Conservation (phyloP, 2,888 invertebrate species). For the Galerucella calmariensis region DNA sequence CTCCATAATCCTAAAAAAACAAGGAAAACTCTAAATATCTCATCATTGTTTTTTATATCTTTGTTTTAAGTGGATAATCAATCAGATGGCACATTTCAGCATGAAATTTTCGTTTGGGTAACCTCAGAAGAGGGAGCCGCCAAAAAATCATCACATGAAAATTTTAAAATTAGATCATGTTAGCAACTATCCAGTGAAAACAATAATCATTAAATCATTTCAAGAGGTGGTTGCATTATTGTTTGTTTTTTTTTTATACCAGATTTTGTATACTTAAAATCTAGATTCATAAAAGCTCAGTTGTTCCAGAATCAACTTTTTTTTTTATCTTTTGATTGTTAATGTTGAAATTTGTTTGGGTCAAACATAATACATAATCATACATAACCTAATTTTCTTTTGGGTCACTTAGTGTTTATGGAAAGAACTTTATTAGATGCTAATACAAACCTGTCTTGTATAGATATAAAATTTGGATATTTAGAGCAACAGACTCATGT, state of each 20-base stretch:
- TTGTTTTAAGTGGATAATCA: constrained; percentile 28
- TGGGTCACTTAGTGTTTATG: too few relatives aligned
- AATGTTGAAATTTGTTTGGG: too few relatives aligned
- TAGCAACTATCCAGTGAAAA: not conserved
- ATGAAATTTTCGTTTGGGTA: constrained; percentile 58
- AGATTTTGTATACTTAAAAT: constrained; percentile 2
- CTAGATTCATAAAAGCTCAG: too few relatives aligned
- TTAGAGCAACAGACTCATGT: too few relatives aligned
- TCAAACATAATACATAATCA: too few relatives aligned
- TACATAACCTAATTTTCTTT: too few relatives aligned
- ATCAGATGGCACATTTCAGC: constrained; percentile 55
- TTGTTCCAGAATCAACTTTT: too few relatives aligned
- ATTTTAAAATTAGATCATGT: constrained; percentile 14
- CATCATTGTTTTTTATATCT: not conserved
- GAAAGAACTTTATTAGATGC: too few relatives aligned
- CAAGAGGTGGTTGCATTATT: not conserved
- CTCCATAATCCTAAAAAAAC: constrained; percentile 89
- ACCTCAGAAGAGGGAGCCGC: constrained; percentile 67
- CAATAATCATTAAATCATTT: too few relatives aligned
- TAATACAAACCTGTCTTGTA: too few relatives aligned
- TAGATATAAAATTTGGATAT: too few relatives aligned
- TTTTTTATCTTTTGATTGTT: too few relatives aligned
- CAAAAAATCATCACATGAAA: constrained; percentile 46
- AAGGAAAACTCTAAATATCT: constrained; percentile 49
- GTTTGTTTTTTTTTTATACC: constrained; percentile 1